Evolutionary conservation across 2,888 invertebrate species (phyloP), one percentile per base, ranked within the genome.

Genomic region (Tetragonula carbonaria): DNA sequence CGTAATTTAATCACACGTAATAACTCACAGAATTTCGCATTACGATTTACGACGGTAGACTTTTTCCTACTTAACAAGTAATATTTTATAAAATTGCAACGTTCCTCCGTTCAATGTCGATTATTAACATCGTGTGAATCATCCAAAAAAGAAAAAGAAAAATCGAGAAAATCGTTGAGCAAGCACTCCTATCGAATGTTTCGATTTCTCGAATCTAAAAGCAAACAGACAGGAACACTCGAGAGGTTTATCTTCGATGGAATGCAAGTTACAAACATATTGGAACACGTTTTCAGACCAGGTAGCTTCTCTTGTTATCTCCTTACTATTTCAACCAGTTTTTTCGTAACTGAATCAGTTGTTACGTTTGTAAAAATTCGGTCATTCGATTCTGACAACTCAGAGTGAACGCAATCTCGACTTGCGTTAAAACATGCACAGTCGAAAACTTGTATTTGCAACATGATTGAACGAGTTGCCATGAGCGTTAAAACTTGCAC

Each of bases 281-380:
- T n/a, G 4, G 5, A n/a, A n/a, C 5, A 14, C 2, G 57, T 59
- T 5, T 59, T 2, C 1, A 5, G 2, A n/a, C 45, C 57, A 14
- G 14, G 13, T 2, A 2, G 0, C 2, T 0, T 5, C 4, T 5
- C 14, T n/a, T 1, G 5, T 4, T 16, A 51, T 16, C n/a, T 57
- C 13, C 28, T 28, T 28, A 2, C 0, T n/a, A 57, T 28, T 28
- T 28, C 57, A n/a, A 13, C 11, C 57, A 11, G 2, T 13, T 16
- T 23, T 2, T 23, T 4, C 6, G 0, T 28, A 16, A 23, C 4
- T 23, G 33, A 33, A 33, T 23, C 62, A 23, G 14, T 62, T 23
- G 16, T 14, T 6, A 6, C 6, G 16, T 6, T 14, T 4, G 16
- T 8, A 28, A 14, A 28, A 62, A 14, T 2, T 57, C n/a, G 57